These are phyloP conservation scores for Halocynthia roretzi DNA, from an alignment of 23 tunicate species.

Conservation along the genomic window DNA sequence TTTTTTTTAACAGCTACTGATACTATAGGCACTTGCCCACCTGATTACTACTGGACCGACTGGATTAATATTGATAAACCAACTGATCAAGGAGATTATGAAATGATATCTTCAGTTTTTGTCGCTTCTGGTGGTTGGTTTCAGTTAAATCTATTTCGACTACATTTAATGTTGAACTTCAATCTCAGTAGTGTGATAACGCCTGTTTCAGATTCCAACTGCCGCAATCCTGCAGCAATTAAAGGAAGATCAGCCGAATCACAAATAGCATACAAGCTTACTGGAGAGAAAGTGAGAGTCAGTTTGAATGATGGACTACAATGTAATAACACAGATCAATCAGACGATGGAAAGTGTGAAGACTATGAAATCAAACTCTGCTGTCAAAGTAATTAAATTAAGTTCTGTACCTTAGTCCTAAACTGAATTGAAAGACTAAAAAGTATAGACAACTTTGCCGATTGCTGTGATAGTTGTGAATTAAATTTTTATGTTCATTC, in stretches of 20 bases:
- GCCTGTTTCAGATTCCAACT: neutral
- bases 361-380: conserved; percentile 33
- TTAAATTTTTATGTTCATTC: too few relatives aligned
- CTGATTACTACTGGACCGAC: conserved; percentile 2
- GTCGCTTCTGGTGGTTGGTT: neutral
- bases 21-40: neutral
- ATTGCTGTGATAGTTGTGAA: too few relatives aligned
- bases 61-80: conserved; percentile 12
- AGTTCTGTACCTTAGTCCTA: too few relatives aligned
- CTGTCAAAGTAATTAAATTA: conserved; percentile 17
- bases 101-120: neutral
- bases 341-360: conserved; percentile 22
- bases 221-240: neutral
- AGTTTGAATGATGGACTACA: conserved; percentile 19
- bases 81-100: conserved; percentile 6
- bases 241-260: neutral
- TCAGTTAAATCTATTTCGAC: too few relatives aligned
- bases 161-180: too few relatives aligned
- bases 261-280: conserved; percentile 20
- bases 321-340: conserved; percentile 32
- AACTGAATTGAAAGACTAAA: too few relatives aligned
- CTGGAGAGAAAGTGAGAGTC: conserved; percentile 12
- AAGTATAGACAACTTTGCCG: too few relatives aligned
- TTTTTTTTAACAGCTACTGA: neutral
- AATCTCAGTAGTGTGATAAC: too few relatives aligned